Base-by-base conservation (phyloP, 2,113 vertebrate species). In the Perccottus glenii region DNA sequence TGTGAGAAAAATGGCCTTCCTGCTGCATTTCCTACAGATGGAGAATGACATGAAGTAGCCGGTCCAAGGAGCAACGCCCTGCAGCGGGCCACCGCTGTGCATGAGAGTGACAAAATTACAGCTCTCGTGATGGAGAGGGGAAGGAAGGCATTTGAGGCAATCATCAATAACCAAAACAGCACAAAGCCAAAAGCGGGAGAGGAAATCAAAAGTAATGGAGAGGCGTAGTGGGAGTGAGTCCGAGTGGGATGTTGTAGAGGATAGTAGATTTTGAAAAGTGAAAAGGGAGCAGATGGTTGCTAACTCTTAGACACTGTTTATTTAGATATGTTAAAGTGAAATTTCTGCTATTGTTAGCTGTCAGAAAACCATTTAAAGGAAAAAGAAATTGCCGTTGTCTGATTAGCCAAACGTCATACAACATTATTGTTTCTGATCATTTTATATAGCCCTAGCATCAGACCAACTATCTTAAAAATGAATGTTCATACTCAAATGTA, bases 161-260 rank as follows among this genome's bases (percentile, higher is more conserved):
- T 84, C 65, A 64, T 48, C 59, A 71, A 85, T 81, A 74, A 80
- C 60, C 68, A 85, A 74, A 90, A 84, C 78, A 80, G 74, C 67
- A 64, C 12, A 2, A 35, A 64, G 60, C 66, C 56, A 48, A 70
- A 58, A 74, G 63, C 80, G 55, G 12, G 52, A 78, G 64, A 85
- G 62, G 70, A 78, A 73, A 68, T 77, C 15, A 2, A 50, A 72
- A 59, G 67, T 60, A 73, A 77, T 57, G 49, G 58, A 77, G 64
- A 67, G 49, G 64, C 0, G 11, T 40, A 61, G 69, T 75, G 50
- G 64, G 43, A 56, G 49, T 40, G 38, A 68, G 52, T 42, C 1
- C 45, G 42, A 60, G 43, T n/a, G 15, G 46, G 11, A 60, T 0
- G 3, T 6, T 38, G 67, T 47, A 10, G 33, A 36, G 40, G 55